phyloP scores from a whole-genome alignment of 2,113 vertebrate genomes.

The Limanda limanda region DNA sequence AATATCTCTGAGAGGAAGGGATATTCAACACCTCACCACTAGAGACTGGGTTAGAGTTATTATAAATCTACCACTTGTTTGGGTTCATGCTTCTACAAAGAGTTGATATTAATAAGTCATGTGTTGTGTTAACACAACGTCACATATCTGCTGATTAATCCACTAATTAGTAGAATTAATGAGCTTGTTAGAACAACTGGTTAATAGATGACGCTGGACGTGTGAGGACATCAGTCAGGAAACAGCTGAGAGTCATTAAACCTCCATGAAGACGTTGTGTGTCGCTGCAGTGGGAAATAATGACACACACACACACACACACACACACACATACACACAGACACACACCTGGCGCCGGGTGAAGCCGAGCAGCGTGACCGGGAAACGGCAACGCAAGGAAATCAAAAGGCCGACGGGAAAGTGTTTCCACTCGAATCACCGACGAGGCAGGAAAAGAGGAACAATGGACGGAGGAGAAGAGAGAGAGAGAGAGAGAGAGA shows the following conservation, averaged over 20 bases:
- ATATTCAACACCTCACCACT: too few relatives aligned
- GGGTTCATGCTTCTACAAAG: background rate
- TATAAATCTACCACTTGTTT: too few relatives aligned
- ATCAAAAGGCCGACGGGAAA: constrained; percentile 37
- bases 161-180: constrained; percentile 32
- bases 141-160: constrained; percentile 12
- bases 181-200: constrained; percentile 4
- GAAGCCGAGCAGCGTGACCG: background rate
- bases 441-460: constrained; percentile 17
- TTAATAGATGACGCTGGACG: background rate
- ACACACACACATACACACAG: too few relatives aligned
- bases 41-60: too few relatives aligned
- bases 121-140: background rate
- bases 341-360: constrained; percentile 3
- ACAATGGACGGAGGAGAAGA: background rate
- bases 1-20: too few relatives aligned
- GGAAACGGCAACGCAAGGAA: constrained; percentile 38
- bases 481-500: too few relatives aligned
- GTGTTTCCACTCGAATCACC: constrained; percentile 30
- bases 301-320: constrained; percentile 3
- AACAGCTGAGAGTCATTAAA: constrained; percentile 44
- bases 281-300: constrained; percentile 20
- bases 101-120: background rate
- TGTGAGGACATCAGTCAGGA: constrained; percentile 23
- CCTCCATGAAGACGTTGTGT: constrained; percentile 15